A percentile compares a stretch with the other conserved stretches of the same genome.
Evolutionary conservation across 2,113 vertebrate genomes (phyloP).

Genomic region (Alectura lathami): DNA sequence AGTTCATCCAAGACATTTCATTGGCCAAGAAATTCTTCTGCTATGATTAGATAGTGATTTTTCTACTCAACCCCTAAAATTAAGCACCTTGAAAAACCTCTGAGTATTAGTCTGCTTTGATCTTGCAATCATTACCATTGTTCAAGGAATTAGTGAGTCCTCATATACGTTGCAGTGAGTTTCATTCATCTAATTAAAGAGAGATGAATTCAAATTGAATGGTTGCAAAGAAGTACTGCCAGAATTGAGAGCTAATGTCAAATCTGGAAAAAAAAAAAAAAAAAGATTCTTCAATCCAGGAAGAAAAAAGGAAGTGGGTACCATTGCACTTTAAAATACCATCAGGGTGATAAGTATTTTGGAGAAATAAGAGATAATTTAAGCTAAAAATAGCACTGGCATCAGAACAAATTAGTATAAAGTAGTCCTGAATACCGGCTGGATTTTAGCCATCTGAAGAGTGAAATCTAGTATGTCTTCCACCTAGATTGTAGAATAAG

Average conservation of each 20-base stretch:
- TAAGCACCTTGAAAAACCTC: neutral
- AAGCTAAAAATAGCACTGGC: neutral
- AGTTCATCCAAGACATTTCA: neutral
- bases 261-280: neutral
- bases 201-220: neutral
- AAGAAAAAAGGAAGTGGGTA: neutral
- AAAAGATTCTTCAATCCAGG: neutral
- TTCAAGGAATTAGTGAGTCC: neutral
- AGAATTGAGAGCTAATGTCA: neutral
- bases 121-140: neutral
- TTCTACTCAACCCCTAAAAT: neutral
- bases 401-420: neutral
- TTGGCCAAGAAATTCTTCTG: neutral
- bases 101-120: neutral
- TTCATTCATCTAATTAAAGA: neutral
- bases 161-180: neutral
- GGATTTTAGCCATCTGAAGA: neutral
- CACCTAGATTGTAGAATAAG: neutral
- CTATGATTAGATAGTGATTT: neutral
- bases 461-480: neutral
- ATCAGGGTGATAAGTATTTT: neutral
- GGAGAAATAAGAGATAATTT: neutral
- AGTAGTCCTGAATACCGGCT: neutral
- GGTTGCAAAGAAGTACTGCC: neutral
- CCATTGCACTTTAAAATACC: neutral